These are phyloP conservation scores for Dascillus cervinus DNA, from an alignment of 2,888 invertebrate genomes.

Conservation along the genomic window DNA sequence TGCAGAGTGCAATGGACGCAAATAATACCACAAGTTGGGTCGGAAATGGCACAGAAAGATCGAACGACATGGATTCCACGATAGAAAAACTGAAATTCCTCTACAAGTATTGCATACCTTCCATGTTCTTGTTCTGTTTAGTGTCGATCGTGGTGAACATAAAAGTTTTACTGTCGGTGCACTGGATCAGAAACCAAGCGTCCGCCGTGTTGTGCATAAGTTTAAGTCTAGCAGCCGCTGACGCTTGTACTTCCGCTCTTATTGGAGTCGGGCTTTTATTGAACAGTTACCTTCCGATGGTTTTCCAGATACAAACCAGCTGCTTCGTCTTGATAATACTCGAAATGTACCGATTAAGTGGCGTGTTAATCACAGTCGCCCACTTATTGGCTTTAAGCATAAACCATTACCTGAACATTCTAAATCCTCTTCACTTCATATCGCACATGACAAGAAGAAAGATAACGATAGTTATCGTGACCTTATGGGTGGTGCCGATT, in stretches of 20 bases:
- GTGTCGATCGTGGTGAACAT: constrained; percentile 48
- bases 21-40: no score
- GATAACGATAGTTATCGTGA: constrained; percentile 43
- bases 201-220: constrained; percentile 53
- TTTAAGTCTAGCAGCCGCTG: constrained; percentile 51
- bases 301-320: constrained; percentile 18
- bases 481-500: constrained; percentile 52
- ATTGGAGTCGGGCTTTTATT: constrained; percentile 47
- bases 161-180: constrained; percentile 46
- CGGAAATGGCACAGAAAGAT: constrained; percentile 4
- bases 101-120: constrained; percentile 29
- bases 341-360: constrained; percentile 48
- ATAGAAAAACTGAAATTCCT: no score
- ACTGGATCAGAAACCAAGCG: constrained; percentile 50
- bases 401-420: constrained; percentile 56
- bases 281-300: constrained; percentile 46
- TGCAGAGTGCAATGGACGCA: no score
- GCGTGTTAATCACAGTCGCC: constrained; percentile 53
- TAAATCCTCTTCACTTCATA: constrained; percentile 53
- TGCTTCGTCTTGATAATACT: constrained; percentile 23
- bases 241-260: constrained; percentile 48
- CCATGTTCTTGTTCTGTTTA: constrained; percentile 44
- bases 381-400: constrained; percentile 56
- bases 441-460: constrained; percentile 49
- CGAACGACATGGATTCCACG: constrained; percentile 6